Evolutionary conservation across 2,797 vertebrate species (phyloP), one percentile per base, ranked within the genome.

Genomic region (Esox masquinongy): DNA sequence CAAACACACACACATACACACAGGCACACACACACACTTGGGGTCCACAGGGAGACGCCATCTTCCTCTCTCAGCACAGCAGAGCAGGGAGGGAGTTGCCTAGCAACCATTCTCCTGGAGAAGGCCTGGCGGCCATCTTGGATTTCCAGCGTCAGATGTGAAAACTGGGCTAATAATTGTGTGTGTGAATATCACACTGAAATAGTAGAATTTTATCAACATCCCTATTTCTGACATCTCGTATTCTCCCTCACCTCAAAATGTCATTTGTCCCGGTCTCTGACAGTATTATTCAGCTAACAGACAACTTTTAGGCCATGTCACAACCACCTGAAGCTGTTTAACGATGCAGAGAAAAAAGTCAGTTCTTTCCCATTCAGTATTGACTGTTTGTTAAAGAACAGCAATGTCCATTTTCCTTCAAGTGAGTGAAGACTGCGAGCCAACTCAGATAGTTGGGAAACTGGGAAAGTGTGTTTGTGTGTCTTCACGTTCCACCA

Each of bases 111-210:
- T 87, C 89, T 90, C 89, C 83, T 75, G 86, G 81, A 91, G 87
- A 89, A 85, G 89, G 87, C 81, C 84, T 51, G 78, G 82, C 85
- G 19, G 90, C 91, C 93, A 94, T 93, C 91, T 94, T 93, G 92
- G 92, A 93, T 92, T 88, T 91, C 84, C 78, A 47, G 43, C 83
- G 47, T 89, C 85, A 90, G 87, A 89, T 88, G 85, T 87, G 85
- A 92, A 88, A 90, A 84, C 87, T 83, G 82, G 82, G 81, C 82
- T 87, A 87, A 86, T 85, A 84, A 89, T 77, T 16, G 81, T 47
- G 77, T 79, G 79, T 50, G 51, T 84, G 69, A 53, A 50, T 26
- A 29, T 24, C 56, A 61, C 9, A 59, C 9, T 19, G 26, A 51
- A 71, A 56, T n/a, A 56, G 16, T 26, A 19, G 49, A 26, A 2